Conservation (phyloP, 2,797 vertebrate species). For the Taeniopygia guttata region DNA sequence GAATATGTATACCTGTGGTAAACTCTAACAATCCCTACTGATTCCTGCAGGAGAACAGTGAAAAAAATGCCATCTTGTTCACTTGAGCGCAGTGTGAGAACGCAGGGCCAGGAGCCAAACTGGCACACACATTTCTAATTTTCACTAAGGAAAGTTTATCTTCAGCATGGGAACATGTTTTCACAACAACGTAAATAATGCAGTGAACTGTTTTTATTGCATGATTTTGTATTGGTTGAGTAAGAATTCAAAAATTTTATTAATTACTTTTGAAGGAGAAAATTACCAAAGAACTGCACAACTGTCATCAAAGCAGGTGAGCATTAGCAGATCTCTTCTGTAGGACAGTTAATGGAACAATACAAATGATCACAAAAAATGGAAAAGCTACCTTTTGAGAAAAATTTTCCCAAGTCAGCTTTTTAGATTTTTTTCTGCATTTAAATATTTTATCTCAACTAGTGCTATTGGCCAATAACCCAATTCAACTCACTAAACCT, state of each 20-base stretch:
- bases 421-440: not conserved
- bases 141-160: not conserved
- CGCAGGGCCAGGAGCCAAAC: not conserved
- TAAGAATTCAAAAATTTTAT: not conserved
- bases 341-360: not conserved
- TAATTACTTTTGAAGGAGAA: not conserved
- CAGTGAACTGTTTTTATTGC: not conserved
- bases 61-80: not conserved
- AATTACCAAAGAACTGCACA: not conserved
- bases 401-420: not conserved
- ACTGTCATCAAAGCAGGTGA: not conserved
- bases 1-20: not conserved
- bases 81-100: rapidly evolving
- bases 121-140: not conserved
- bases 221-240: not conserved
- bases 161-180: not conserved
- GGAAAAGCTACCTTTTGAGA: not conserved
- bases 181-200: not conserved
- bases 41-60: not conserved
- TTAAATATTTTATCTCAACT: not conserved
- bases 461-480: not conserved
- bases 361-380: not conserved
- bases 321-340: not conserved
- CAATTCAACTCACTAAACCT: not conserved
- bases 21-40: not conserved